phyloP scores from a whole-genome alignment of 1,140 invertebrate species.

The Oedothorax gibbosus region DNA sequence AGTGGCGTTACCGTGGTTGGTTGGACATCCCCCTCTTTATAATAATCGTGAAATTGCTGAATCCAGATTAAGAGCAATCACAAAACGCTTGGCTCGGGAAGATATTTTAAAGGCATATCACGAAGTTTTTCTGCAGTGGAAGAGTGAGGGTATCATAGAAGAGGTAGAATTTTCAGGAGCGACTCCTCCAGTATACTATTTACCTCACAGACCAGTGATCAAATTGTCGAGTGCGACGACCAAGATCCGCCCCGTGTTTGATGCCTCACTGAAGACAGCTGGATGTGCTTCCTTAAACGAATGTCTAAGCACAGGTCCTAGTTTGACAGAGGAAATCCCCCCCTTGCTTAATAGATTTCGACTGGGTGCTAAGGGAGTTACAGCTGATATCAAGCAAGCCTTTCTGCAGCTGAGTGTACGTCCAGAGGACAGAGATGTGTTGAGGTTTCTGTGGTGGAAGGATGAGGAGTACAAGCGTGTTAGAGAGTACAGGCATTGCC shows the following conservation, averaged over 20 bases:
- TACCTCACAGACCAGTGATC: slow-evolving; percentile 24
- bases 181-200: background rate
- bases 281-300: slow-evolving; percentile 40
- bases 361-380: slow-evolving; percentile 5
- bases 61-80: slow-evolving; percentile 6
- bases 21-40: slow-evolving; percentile 36
- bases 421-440: slow-evolving; percentile 15
- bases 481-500: background rate
- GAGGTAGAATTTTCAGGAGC: background rate
- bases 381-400: slow-evolving; percentile 24
- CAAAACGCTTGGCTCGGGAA: slow-evolving; percentile 21
- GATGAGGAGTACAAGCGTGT: background rate
- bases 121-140: slow-evolving; percentile 8
- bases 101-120: slow-evolving; percentile 14
- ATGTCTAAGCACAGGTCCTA: slow-evolving; percentile 19
- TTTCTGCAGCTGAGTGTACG: slow-evolving; percentile 34
- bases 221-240: slow-evolving; percentile 1
- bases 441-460: slow-evolving; percentile 34
- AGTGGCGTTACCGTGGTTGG: slow-evolving; percentile 13
- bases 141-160: slow-evolving; percentile 29
- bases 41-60: slow-evolving; percentile 27
- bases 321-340: background rate
- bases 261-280: slow-evolving; percentile 1
- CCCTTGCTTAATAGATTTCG: slow-evolving; percentile 25
- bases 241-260: slow-evolving; percentile 13